phyloP scores from a whole-genome alignment of 2,113 vertebrate genomes.

The Scalopus aquaticus region DNA sequence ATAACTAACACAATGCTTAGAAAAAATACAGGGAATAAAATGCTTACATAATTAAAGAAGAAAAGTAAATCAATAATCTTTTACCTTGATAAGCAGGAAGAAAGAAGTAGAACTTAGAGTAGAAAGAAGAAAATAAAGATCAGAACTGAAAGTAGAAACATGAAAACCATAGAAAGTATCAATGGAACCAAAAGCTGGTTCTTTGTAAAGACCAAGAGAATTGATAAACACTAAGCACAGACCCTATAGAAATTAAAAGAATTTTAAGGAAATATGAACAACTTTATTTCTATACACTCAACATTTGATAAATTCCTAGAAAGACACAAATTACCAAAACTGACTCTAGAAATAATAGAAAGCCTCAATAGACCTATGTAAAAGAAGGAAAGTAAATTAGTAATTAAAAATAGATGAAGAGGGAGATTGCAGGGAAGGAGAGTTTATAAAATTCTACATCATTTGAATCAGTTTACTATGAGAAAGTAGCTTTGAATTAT shows the following conservation, averaged over 20 bases:
- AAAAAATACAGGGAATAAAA: not conserved
- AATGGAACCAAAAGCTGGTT: not conserved
- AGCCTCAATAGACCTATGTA: not conserved
- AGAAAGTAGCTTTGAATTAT: not conserved
- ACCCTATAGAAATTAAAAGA: not conserved
- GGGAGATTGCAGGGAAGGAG: not conserved
- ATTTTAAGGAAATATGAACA: not conserved
- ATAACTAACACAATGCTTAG: not conserved
- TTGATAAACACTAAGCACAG: not conserved
- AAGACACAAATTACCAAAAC: not conserved
- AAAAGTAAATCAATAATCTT: slow-evolving; percentile 8
- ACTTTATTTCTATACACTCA: not conserved
- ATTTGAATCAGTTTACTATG: not conserved
- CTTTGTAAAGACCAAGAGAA: not conserved
- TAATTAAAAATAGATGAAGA: not conserved
- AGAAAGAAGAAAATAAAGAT: not conserved
- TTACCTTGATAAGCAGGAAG: not conserved
- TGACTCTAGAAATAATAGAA: not conserved
- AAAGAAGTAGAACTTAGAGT: not conserved
- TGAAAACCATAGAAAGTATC: not conserved
- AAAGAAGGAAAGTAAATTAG: slow-evolving; percentile 1
- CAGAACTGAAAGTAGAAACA: not conserved
- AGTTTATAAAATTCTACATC: not conserved
- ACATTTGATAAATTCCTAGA: slow-evolving; percentile 1
- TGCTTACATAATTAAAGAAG: not conserved